Evolutionary conservation across 2,797 vertebrate genomes (phyloP), one percentile per base, ranked within the genome.

Genomic region (Myotis findleyi): DNA sequence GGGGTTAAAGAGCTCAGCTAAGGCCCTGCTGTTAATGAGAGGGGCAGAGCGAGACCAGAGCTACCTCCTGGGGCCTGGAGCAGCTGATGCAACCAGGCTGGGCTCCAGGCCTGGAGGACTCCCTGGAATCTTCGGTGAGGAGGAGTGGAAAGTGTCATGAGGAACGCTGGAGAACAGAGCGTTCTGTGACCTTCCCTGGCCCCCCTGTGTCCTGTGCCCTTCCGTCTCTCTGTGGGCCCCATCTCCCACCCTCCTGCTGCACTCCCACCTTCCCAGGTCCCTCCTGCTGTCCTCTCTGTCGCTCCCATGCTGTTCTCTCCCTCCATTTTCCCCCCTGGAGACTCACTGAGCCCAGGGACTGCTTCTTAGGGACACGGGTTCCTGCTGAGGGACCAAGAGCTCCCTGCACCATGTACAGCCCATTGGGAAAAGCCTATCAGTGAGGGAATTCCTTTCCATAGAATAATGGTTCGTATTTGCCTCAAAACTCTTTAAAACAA

Each of bases 351-450:
- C 41, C 53, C 41, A 9, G 57, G 13, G 33, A 38, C 85, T 69
- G 18, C 49, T 59, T 68, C 30, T 23, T 30, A 21, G 82, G 41
- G 64, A 12, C 36, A 20, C 9, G 10, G 33, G 17, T 49, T 92
- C 59, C 75, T 76, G 47, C 47, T 0, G 5, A 41, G 53, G 11
- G 20, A 59, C 27, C 25, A 55, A 64, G 68, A 41, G n/a, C 27
- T 57, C 17, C 0, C 30, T 49, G 7, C 41, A 17, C 71, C 38
- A 44, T 55, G 36, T 0, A 0, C 53, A 49, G 69, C 51, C 1
- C 0, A 1, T 13, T 81, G 49, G 41, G 57, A 82, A 55, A 81
- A 55, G 16, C 25, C 36, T 59, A 27, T 27, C 21, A 79, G 64
- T 12, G 6, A 30, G 20, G 30, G 5, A 6, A 16, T 73, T 55